Evolutionary conservation across 2,797 vertebrate species (phyloP).

Genomic region (Brachyrhaphis roseni): DNA sequence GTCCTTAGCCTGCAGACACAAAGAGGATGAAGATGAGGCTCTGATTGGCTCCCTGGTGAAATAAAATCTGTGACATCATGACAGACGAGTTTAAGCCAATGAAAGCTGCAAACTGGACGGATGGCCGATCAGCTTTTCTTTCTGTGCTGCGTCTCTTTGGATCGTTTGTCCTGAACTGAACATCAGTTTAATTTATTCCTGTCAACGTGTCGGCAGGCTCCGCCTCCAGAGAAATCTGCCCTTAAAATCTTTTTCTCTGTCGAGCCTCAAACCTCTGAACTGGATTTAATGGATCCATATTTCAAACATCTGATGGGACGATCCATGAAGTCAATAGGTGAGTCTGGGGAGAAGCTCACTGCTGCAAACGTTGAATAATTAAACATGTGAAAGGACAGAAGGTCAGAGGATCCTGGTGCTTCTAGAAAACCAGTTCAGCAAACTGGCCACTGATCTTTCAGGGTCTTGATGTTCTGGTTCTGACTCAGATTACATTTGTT

Average conservation of each 20-base stretch:
- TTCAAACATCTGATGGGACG: background rate
- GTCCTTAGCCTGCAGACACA: constrained; percentile 88
- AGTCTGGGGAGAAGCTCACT: background rate
- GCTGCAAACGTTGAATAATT: background rate
- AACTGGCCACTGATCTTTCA: background rate
- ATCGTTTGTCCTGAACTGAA: background rate
- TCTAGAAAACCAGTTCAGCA: background rate
- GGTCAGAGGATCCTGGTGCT: background rate
- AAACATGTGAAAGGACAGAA: background rate
- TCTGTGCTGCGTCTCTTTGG: background rate
- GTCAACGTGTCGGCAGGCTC: background rate
- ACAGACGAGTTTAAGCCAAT: background rate
- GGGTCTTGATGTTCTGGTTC: background rate
- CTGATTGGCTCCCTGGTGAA: background rate
- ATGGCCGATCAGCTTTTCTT: background rate
- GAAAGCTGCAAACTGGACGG: background rate
- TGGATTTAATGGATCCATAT: background rate
- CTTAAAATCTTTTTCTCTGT: background rate
- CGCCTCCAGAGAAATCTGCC: background rate
- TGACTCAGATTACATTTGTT: background rate
- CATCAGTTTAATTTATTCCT: background rate
- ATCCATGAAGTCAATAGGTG: background rate
- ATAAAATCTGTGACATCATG: background rate
- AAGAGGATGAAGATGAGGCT: constrained; percentile 5
- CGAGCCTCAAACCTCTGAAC: background rate